phyloP scores from a whole-genome alignment of 2,888 invertebrate species.

The Hartigia nigra region DNA sequence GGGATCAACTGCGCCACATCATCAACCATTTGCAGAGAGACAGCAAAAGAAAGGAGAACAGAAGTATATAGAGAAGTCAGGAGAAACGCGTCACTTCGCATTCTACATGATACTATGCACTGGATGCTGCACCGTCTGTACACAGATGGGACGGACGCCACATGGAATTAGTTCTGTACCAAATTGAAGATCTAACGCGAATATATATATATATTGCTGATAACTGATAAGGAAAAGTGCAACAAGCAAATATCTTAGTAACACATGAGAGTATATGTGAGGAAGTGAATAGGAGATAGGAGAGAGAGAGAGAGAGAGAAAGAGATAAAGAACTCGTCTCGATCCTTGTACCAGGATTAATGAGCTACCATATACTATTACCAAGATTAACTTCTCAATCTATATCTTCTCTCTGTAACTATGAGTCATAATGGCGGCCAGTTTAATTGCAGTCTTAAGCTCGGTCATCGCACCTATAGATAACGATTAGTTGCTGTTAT shows the following conservation, averaged over 20 bases:
- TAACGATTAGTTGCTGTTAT: neutral
- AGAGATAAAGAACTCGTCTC: neutral
- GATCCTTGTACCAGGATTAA: neutral
- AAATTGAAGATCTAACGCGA: neutral
- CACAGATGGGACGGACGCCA: neutral
- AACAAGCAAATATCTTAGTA: neutral
- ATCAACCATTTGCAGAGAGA: neutral
- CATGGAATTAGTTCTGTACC: neutral
- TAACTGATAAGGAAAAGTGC: neutral
- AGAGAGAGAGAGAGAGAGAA: neutral
- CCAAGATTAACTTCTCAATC: neutral
- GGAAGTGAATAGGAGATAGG: neutral
- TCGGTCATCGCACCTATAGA: neutral
- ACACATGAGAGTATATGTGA: neutral
- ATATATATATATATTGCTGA: neutral
- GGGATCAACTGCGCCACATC: slow-evolving; percentile 9
- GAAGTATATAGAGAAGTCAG: neutral
- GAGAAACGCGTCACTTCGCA: neutral
- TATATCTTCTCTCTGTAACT: neutral
- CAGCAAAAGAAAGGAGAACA: neutral
- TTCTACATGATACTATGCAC: neutral
- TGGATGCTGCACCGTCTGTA: neutral
- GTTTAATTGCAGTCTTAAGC: neutral
- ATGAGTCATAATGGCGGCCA: neutral
- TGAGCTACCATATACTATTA: neutral